Evolutionary conservation across 2,797 vertebrate genomes (phyloP).

Genomic region (Amphiprion clarkii): DNA sequence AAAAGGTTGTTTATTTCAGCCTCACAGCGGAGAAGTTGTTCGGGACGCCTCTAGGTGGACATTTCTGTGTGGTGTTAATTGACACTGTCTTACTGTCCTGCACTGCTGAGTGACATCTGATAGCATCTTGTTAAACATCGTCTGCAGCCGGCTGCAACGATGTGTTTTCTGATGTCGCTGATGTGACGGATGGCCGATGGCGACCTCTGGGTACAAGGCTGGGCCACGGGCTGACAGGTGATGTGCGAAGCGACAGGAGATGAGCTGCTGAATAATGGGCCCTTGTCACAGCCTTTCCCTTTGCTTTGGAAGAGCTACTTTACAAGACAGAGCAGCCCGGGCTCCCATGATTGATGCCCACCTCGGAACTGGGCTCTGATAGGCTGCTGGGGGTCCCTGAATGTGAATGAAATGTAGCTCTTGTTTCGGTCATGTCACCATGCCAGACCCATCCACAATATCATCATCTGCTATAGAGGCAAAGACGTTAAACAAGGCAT

Average conservation of each 20-base stretch:
- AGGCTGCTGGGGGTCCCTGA: constrained; percentile 64
- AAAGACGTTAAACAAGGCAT: constrained; percentile 43
- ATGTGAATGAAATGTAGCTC: constrained; percentile 55
- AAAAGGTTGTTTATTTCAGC: too few relatives aligned
- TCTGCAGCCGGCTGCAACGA: constrained; percentile 23
- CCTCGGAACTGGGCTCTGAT: constrained; percentile 51
- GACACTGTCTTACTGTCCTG: constrained; percentile 9
- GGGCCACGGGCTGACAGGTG: constrained; percentile 61
- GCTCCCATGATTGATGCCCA: constrained; percentile 69
- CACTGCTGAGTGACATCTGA: constrained; percentile 29
- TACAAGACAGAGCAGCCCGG: constrained; percentile 27
- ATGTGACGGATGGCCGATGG: constrained; percentile 56
- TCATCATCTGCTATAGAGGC: constrained; percentile 44
- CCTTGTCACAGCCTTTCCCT: constrained; percentile 59
- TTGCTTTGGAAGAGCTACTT: constrained; percentile 39
- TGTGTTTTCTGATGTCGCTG: constrained; percentile 37
- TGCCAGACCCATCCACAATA: constrained; percentile 32
- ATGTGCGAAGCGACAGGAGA: constrained; percentile 63
- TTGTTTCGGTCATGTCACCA: constrained; percentile 58
- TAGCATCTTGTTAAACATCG: constrained; percentile 33
- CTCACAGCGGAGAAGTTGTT: too few relatives aligned
- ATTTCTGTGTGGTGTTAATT: constrained; percentile 14
- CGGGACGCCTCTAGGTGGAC: too few relatives aligned
- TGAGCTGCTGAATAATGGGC: constrained; percentile 73
- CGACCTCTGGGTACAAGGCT: constrained; percentile 40